Evolutionary conservation across 1,140 invertebrate species (phyloP), one percentile per base, ranked within the genome.

Genomic region (Aplysia californica): DNA sequence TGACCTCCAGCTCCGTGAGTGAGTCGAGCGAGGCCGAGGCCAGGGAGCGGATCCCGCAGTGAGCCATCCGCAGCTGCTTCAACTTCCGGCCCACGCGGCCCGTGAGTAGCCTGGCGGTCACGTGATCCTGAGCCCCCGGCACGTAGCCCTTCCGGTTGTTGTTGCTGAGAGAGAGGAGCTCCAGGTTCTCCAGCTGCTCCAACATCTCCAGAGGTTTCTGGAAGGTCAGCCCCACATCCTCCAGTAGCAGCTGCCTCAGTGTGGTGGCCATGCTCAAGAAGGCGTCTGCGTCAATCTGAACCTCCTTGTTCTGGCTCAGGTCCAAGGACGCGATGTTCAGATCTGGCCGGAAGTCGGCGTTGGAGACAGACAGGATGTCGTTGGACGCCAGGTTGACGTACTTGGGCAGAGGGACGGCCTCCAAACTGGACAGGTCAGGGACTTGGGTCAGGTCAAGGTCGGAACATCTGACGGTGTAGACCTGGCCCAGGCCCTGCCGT

Each of bases 31-130:
- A 38, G 5, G n/a, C 58, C 18, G 35, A 3, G 31, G 18, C 33
- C 72, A 75, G 3, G 1, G 58, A 41, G 33, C 72, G 20, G 29
- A 75, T 33, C 18, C 72, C 72, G 29, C 72, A 75, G 56, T 65
- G 29, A 35, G 59, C 23, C 38, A 75, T 65, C 0, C 29, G n/a
- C 3, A 75, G 23, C 20, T 31, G 44, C 26, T 66, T 64, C 41
- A 75, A 33, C 3, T 58, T 44, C 36, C 41, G 35, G 1, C 5
- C 20, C 6, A 75, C 35, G 2, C 36, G 39, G 26, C 61, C 61
- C 44, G 44, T 3, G 33, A 75, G 50, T 26, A 75, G 66, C 2
- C 23, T 10, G 0, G 36, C 29, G 15, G 23, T 29, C 18, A 75
- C 39, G 33, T 66, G 29, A 20, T 72, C 44, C 3, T 61, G 35